Base-by-base conservation (phyloP, 2,797 vertebrate species). In the Onychomys leucogaster region DNA sequence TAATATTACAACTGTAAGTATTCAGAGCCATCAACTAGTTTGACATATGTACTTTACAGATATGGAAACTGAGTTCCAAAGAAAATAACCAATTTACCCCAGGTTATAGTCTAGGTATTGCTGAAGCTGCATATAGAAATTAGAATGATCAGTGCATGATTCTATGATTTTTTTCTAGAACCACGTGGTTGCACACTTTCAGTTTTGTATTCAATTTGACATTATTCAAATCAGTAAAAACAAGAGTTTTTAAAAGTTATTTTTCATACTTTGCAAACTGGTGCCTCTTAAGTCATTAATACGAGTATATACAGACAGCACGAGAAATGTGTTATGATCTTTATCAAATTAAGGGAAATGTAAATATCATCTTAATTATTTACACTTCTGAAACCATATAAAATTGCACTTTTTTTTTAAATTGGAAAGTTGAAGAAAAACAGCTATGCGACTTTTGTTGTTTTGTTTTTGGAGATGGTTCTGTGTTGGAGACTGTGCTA, bases 191-290 rank as follows among this genome's bases (percentile, higher is more conserved):
- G 29, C n/a, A 71, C 6, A 81, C 5, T 87, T 95, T 96, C 82
- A 96, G 93, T 95, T 94, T 96, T 93, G 8, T 86, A 73, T 27
- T 92, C 82, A 93, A 90, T 43, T 43, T 63, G 75, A 94, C 14
- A 91, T 98, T 98, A 97, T 91, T 95, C 85, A 96, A 98, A 97
- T 96, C 37, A 97, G 97, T 90, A 89, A 98, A 98, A 94, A 85
- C n/a, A 89, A 96, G 95, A 96, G 84, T 95, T 98, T 98, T 96
- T 9, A 5, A 46, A 57, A 73, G 97, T 97, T 97, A 98, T 98
- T 98, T 97, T 92, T 97, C 96, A 98, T 98, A 98, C 97, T 98
- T 98, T 94, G 94, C n/a, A 95, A 96, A 95, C 89, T 98, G 97
- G 59, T 96, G 77, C 88, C 92, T 98, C 89, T 97, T 92, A 91